phyloP scores from a whole-genome alignment of 2,888 invertebrate species.

The Leucoma salicis region DNA sequence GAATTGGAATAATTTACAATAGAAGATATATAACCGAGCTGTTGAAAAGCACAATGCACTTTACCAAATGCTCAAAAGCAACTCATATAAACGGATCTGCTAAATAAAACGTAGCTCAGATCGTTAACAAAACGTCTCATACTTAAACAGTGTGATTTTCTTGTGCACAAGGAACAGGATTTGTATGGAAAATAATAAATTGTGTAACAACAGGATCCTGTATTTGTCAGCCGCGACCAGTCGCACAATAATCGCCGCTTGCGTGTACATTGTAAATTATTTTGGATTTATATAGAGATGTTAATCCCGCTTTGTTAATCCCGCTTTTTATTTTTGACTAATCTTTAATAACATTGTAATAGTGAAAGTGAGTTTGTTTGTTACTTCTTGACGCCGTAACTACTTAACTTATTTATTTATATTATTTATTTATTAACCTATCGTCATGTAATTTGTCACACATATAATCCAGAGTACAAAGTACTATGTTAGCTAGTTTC shows the following conservation, averaged over 20 bases:
- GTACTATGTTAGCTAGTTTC: no score
- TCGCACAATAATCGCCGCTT: constrained; percentile 67
- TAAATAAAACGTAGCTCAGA: constrained; percentile 6
- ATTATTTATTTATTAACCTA: no score
- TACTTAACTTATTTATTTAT: no score
- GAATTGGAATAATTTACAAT: no score
- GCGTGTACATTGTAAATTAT: constrained; percentile 56
- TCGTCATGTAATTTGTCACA: no score
- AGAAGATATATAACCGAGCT: no score
- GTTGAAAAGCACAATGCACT: neutral
- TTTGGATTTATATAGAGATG: constrained; percentile 49
- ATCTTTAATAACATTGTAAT: no score
- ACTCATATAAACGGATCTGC: neutral
- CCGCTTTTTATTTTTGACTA: neutral
- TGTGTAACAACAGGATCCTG: constrained; percentile 70
- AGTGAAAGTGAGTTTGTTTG: no score
- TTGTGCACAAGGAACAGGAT: constrained; percentile 28
- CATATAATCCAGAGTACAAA: no score
- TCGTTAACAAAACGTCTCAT: constrained; percentile 13
- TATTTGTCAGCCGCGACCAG: constrained; percentile 64
- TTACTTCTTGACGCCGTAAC: no score
- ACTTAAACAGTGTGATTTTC: constrained; percentile 34
- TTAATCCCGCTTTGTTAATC: constrained; percentile 12
- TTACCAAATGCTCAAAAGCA: neutral
- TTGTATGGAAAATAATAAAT: constrained; percentile 53